Conservation (phyloP, 2,888 invertebrate species). For the Metacarcinus magister region DNA sequence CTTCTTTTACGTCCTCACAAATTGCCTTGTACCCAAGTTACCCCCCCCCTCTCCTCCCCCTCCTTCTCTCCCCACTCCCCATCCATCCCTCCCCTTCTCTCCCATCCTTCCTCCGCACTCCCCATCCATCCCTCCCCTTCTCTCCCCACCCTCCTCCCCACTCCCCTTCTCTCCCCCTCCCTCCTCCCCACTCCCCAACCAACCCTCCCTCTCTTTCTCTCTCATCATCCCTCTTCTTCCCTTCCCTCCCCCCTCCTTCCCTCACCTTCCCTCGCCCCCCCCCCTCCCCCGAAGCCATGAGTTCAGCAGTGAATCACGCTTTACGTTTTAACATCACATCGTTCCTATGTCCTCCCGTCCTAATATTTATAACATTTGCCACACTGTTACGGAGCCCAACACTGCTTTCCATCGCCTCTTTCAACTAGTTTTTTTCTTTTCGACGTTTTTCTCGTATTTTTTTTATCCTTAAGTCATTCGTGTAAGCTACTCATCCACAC, state of each 20-base stretch:
- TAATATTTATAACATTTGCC: background rate
- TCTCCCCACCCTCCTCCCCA: too few relatives aligned
- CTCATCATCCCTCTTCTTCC: background rate
- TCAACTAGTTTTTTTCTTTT: background rate
- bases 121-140: background rate
- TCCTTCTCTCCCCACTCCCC: background rate
- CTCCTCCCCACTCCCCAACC: background rate
- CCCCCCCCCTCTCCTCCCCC: background rate
- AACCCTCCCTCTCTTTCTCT: too few relatives aligned
- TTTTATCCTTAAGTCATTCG: background rate
- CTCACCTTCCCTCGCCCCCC: background rate
- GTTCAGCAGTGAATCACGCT: background rate
- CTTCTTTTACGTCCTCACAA: constrained; percentile 28
- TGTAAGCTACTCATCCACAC: background rate
- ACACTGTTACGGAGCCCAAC: background rate
- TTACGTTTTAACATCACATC: background rate
- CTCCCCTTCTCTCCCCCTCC: background rate
- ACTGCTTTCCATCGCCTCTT: background rate
- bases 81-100: background rate
- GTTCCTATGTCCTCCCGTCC: background rate
- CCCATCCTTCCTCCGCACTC: background rate
- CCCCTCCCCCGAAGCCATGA: background rate
- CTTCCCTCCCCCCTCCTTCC: background rate
- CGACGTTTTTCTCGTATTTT: background rate
- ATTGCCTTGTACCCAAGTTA: constrained; percentile 9